Conservation (phyloP, 1,140 invertebrate genomes). For the Caerostris darwini region DNA sequence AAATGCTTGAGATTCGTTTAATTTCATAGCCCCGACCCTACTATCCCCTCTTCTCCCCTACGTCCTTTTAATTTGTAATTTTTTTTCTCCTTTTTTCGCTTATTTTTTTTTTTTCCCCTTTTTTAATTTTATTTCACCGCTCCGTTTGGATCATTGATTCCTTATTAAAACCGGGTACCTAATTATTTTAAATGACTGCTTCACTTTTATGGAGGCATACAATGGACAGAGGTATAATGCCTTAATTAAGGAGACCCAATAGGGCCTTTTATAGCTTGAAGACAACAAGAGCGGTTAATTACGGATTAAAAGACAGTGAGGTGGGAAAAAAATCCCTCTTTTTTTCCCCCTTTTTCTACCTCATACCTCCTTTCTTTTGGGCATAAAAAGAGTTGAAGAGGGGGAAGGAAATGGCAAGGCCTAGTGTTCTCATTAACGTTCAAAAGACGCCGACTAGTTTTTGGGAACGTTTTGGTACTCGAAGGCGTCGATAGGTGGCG, state of each 20-base stretch:
- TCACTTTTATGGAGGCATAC: constrained; percentile 71
- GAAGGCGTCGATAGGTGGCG: constrained; percentile 69
- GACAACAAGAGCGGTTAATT: constrained; percentile 76
- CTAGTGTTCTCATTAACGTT: constrained; percentile 72
- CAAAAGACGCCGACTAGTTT: constrained; percentile 67
- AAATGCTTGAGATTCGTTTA: constrained; percentile 75
- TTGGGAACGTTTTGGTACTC: constrained; percentile 23
- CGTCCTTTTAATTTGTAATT: constrained; percentile 74
- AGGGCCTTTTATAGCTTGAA: constrained; percentile 68
- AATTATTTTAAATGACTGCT: constrained; percentile 78
- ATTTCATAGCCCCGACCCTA: constrained; percentile 68
- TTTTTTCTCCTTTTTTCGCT: constrained; percentile 51
- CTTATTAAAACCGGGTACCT: constrained; percentile 77
- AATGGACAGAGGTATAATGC: constrained; percentile 76
- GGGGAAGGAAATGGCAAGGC: constrained; percentile 42
- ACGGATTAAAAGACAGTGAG: constrained; percentile 73
- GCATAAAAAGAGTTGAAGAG: not conserved
- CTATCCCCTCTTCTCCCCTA: not conserved
- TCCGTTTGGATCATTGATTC: constrained; percentile 75
- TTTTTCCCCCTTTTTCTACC: constrained; percentile 33
- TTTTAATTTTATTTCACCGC: constrained; percentile 69
- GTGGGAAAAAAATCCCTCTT: constrained; percentile 29
- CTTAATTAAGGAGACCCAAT: constrained; percentile 74
- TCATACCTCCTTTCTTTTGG: constrained; percentile 58
- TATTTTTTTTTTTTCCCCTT: constrained; percentile 36